Evolutionary conservation across 2,888 invertebrate genomes (phyloP).

Genomic region (Stomorhina lunata): DNA sequence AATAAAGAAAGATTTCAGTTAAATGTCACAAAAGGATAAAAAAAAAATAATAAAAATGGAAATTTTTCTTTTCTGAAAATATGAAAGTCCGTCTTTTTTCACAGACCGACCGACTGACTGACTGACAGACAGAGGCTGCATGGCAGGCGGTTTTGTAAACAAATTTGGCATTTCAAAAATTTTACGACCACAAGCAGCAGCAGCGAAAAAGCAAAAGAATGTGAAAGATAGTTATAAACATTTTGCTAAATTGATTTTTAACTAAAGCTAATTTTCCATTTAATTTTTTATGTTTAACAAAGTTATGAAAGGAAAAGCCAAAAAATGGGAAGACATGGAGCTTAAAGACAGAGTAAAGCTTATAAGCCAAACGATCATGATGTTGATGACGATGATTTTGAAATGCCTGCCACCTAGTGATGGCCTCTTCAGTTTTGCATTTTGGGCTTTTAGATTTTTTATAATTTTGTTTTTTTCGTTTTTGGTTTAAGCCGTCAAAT

Average conservation of each 20-base stretch:
- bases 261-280: conserved; percentile 50
- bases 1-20: conserved; percentile 6
- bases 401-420: conserved; percentile 37
- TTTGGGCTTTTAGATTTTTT: no score
- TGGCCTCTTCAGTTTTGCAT: neutral
- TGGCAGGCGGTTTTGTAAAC: conserved; percentile 25
- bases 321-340: neutral
- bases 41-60: neutral
- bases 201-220: neutral
- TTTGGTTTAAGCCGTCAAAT: conserved; percentile 15
- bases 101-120: neutral
- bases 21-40: conserved; percentile 56
- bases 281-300: conserved; percentile 5
- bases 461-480: neutral
- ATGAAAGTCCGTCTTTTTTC: no score
- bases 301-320: conserved; percentile 9
- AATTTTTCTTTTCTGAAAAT: no score
- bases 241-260: conserved; percentile 55
- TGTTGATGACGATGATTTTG: conserved; percentile 18
- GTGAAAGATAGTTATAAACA: conserved; percentile 22
- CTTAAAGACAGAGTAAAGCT: no score
- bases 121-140: conserved; percentile 11
- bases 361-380: no score
- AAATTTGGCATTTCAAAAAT: conserved; percentile 7
- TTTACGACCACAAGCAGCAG: conserved; percentile 14